Conservation (phyloP, 2,888 invertebrate genomes). For the Labia minor region DNA sequence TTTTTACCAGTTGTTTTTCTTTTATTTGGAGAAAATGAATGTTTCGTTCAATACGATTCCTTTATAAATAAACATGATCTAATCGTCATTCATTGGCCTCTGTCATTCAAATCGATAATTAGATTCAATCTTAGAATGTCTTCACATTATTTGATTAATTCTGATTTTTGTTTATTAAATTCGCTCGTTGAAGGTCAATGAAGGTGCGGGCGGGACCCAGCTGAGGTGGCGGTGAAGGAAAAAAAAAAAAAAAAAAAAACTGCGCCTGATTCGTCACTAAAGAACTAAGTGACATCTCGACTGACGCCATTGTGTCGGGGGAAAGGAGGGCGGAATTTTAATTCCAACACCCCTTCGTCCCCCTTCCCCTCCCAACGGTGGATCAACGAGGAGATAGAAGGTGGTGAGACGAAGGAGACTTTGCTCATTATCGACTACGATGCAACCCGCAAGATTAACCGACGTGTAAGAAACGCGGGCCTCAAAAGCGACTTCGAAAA, state of each 20-base stretch:
- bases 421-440: background rate
- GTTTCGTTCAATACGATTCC: no score
- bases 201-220: background rate
- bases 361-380: no score
- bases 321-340: slow-evolving; percentile 1
- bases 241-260: background rate
- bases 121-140: background rate
- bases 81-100: slow-evolving; percentile 1
- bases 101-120: background rate
- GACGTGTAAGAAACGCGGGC: background rate
- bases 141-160: background rate
- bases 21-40: no score
- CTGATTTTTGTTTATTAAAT: background rate
- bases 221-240: no score
- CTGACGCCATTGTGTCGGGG: slow-evolving; percentile 36
- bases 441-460: background rate
- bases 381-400: background rate
- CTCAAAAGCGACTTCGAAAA: background rate
- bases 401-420: background rate
- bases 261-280: slow-evolving; percentile 32
- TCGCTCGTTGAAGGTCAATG: background rate
- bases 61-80: slow-evolving; percentile 8
- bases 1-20: no score
- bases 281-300: slow-evolving; percentile 36
- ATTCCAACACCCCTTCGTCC: no score